Base-by-base conservation (phyloP, 2,888 invertebrate genomes). In the Drosophila greeni region DNA sequence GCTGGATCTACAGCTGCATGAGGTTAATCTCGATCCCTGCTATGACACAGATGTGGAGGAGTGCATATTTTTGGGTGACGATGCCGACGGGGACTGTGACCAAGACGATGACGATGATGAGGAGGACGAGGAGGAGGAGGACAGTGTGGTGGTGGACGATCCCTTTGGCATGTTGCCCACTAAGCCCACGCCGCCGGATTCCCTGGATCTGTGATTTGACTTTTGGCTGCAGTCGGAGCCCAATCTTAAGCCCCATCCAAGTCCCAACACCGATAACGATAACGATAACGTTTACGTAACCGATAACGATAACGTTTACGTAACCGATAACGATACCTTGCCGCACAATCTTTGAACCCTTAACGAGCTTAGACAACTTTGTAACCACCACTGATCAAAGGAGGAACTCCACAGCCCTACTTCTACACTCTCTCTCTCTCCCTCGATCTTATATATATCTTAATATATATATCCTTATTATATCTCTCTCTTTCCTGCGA, bases 1-100 rank as follows among this genome's bases (percentile, higher is more conserved):
- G 86, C 90, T 92, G 49, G 92, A 92, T 85, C 85, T 92, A 72
- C 91, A 92, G 69, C 86, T 92, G 66, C 91, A 91, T 58, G 91
- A 92, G 80, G 89, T 92, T 67, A 92, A 92, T 79, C 88, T 92
- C 5, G 92, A 92, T 83, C 91, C 92, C 2, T 91, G 91, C 52
- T 92, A 91, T 76, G 92, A 91, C 65, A 91, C 91, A 53, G 92
- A 91, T 52, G 92, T 92, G 1, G 92, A 92, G 76, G 92, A 92
- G 77, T 90, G 90, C 68, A 91, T 92, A 57, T 92, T 92, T 73
- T 86, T 91, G 74, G 91, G 91, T 4, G 92, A 92, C 68, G 66
- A 39, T 14, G 75, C 73, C 5, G 81, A 73, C 20, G 47, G 49
- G 45, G 12, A 26, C 24, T 40, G 43, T 14, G 70, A 48, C 18